Evolutionary conservation across 1,140 invertebrate genomes (phyloP).

Genomic region (Pogonognathellus flavescens): DNA sequence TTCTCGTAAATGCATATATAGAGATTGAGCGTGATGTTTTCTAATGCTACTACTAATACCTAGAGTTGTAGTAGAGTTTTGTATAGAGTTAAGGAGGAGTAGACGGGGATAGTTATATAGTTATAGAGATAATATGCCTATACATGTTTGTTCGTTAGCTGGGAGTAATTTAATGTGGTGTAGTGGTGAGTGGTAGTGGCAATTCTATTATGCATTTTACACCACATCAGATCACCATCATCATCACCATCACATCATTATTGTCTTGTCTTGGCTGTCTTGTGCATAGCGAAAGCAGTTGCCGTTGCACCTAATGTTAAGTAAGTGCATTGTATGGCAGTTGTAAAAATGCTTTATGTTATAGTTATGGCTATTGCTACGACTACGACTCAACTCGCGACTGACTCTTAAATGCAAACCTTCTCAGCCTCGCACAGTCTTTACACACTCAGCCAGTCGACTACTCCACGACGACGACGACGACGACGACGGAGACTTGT

Average conservation of each 20-base stretch:
- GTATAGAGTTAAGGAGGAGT: background rate
- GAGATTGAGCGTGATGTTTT: background rate
- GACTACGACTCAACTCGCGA: slow-evolving; percentile 19
- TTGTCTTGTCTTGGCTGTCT: slow-evolving; percentile 48
- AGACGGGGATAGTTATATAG: background rate
- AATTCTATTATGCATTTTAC: slow-evolving; percentile 50
- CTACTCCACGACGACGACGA: no score
- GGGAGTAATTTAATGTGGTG: slow-evolving; percentile 46
- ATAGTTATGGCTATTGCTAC: slow-evolving; percentile 48
- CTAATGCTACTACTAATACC: background rate
- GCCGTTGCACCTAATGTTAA: slow-evolving; percentile 49
- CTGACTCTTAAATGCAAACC: slow-evolving; percentile 26
- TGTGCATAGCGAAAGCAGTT: slow-evolving; percentile 46
- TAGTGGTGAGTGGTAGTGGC: slow-evolving; percentile 42
- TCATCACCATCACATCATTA: slow-evolving; percentile 48
- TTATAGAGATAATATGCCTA: background rate
- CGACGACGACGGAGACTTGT: no score
- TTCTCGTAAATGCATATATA: background rate
- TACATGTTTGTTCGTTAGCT: slow-evolving; percentile 19
- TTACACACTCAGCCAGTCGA: background rate
- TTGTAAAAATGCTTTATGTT: slow-evolving; percentile 50
- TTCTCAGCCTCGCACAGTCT: background rate
- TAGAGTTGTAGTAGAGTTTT: background rate
- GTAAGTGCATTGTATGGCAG: slow-evolving; percentile 47
- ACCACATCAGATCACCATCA: slow-evolving; percentile 49